A percentile compares a stretch with the other conserved stretches of the same genome.
Evolutionary conservation across 2,888 invertebrate species (phyloP).

Genomic region (Epicampocera succincta): DNA sequence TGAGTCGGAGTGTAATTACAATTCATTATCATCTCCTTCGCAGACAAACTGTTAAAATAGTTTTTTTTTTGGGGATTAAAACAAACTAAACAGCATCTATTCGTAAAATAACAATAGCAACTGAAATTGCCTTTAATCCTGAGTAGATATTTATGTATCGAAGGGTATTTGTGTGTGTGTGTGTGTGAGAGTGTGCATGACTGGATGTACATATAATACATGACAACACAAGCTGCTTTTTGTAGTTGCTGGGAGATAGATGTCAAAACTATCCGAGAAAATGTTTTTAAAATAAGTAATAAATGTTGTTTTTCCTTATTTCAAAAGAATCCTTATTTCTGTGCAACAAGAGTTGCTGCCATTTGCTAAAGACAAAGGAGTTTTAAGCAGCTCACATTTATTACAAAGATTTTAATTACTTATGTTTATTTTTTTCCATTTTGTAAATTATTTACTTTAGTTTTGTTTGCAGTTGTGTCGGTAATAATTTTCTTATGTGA

Average conservation of each 20-base stretch:
- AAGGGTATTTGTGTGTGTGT: not conserved
- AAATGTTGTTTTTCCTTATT: conserved; percentile 25
- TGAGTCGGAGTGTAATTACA: not conserved
- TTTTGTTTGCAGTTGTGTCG: not conserved
- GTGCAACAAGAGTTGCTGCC: not conserved
- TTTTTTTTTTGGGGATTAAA: conserved; percentile 37
- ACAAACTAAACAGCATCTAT: conserved; percentile 19
- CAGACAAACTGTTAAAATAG: conserved; percentile 54
- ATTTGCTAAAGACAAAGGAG: not conserved
- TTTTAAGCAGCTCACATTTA: not conserved
- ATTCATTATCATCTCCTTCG: conserved; percentile 21
- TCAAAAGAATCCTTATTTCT: conserved; percentile 7
- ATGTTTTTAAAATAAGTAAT: conserved; percentile 30
- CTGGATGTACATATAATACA: not conserved
- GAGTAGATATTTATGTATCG: not conserved
- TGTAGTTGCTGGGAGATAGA: conserved; percentile 18
- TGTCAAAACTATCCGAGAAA: conserved; percentile 30
- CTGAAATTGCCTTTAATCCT: conserved; percentile 30
- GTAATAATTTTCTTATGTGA: conserved; percentile 13
- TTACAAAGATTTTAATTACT: conserved; percentile 43
- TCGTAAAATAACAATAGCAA: conserved; percentile 10
- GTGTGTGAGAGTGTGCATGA: too few species aligned
- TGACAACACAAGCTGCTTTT: not conserved
- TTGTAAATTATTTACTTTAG: not conserved
- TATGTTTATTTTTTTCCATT: too few species aligned